Conservation (phyloP, 2,888 invertebrate genomes). For the Leptopilina syphax region DNA sequence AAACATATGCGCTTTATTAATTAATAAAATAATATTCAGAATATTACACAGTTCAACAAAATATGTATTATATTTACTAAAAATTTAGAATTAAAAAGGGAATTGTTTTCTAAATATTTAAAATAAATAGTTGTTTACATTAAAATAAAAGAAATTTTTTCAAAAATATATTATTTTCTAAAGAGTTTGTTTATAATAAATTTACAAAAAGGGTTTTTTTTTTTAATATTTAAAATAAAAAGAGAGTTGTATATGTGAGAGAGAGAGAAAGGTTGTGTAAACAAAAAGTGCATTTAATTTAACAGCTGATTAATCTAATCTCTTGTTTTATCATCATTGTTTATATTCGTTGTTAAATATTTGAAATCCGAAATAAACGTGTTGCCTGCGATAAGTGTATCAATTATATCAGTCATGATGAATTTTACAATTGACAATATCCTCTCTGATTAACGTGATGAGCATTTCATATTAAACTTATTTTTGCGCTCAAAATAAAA, state of each 20-base stretch:
- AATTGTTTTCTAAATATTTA: too few relatives aligned
- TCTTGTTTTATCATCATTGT: slow-evolving; percentile 9
- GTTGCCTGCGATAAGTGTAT: slow-evolving; percentile 9
- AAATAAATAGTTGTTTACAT: too few relatives aligned
- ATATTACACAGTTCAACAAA: too few relatives aligned
- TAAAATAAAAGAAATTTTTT: too few relatives aligned
- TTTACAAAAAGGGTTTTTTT: too few relatives aligned
- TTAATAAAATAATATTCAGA: too few relatives aligned
- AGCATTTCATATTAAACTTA: slow-evolving; percentile 14
- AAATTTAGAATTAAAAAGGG: too few relatives aligned
- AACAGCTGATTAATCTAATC: slow-evolving; percentile 11
- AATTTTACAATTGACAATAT: slow-evolving; percentile 27
- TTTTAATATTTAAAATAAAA: too few relatives aligned
- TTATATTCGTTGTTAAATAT: slow-evolving; percentile 34
- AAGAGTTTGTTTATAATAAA: too few relatives aligned
- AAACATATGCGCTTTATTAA: background rate
- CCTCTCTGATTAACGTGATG: slow-evolving; percentile 9
- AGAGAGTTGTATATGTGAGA: too few relatives aligned
- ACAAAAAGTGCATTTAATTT: slow-evolving; percentile 26
- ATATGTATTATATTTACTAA: too few relatives aligned
- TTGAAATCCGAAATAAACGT: slow-evolving; percentile 36
- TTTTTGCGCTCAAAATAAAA: background rate
- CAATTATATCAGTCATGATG: slow-evolving; percentile 31
- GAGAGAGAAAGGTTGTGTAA: background rate
- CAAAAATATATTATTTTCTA: too few relatives aligned